phyloP scores from a whole-genome alignment of 2,797 vertebrate species.

The Nothura maculosa region DNA sequence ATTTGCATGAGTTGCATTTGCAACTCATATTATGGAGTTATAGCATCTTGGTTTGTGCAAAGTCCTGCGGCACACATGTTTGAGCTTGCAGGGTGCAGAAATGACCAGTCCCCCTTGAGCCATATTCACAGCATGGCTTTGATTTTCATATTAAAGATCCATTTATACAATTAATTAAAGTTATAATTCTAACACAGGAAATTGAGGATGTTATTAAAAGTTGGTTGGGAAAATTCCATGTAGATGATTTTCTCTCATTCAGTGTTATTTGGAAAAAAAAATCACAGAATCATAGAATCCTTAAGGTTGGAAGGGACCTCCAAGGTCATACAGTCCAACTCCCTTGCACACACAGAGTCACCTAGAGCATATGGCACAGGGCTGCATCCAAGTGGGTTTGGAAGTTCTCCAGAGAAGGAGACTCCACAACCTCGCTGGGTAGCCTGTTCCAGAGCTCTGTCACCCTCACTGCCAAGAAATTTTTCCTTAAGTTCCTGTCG shows the following conservation, averaged over 20 bases:
- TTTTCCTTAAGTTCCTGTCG: too few species aligned
- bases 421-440: too few species aligned
- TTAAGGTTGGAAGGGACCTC: too few species aligned
- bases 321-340: too few species aligned
- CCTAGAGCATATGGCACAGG: too few species aligned
- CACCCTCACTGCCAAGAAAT: too few species aligned
- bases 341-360: too few species aligned
- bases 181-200: background rate
- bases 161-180: slow-evolving; percentile 32
- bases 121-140: background rate
- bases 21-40: fast-evolving
- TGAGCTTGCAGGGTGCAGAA: background rate
- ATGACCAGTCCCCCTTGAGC: background rate
- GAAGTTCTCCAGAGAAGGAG: too few species aligned
- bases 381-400: too few species aligned
- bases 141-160: background rate
- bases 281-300: too few species aligned
- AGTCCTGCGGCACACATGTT: fast-evolving
- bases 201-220: background rate
- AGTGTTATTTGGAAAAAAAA: background rate
- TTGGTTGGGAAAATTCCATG: background rate
- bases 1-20: background rate
- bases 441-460: too few species aligned
- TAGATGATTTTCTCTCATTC: background rate
- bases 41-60: fast-evolving